A percentile compares a stretch with the other conserved stretches of the same genome.
These are phyloP conservation scores for Pseudorasbora parva DNA, from an alignment of 2,113 vertebrate genomes.

Conservation along the genomic window DNA sequence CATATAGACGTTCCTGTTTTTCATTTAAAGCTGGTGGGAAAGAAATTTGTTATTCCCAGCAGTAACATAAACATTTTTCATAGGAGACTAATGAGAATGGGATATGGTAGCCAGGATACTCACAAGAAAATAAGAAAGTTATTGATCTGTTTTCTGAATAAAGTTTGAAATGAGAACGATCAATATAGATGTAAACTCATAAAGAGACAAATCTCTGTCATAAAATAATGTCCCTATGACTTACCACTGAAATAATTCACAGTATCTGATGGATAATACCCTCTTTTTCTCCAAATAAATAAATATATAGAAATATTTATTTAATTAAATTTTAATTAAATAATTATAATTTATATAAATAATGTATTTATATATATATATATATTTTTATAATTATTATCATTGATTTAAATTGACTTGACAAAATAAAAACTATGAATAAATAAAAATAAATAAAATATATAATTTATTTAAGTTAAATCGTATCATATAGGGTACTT, in stretches of 20 bases:
- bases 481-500: not conserved
- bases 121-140: not conserved
- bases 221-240: no score
- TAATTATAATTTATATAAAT: no score
- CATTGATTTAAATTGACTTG: not conserved
- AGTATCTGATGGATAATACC: not conserved
- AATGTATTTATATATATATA: no score
- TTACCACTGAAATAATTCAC: not conserved
- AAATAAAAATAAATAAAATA: not conserved
- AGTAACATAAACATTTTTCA: conserved; percentile 5
- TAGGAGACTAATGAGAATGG: not conserved
- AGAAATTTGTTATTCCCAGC: conserved; percentile 26
- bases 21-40: conserved; percentile 30
- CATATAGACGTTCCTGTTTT: conserved; percentile 63
- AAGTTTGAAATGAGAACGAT: not conserved
- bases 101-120: not conserved
- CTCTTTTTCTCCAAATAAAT: not conserved
- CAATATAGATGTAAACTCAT: not conserved
- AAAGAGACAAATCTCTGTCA: no score
- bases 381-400: not conserved
- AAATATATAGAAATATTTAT: not conserved
- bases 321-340: no score
- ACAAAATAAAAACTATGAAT: not conserved
- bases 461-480: not conserved
- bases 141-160: not conserved